A percentile compares a stretch with the other conserved stretches of the same genome.
phyloP scores from a whole-genome alignment of 2,113 vertebrate genomes.

The Pipa parva region DNA sequence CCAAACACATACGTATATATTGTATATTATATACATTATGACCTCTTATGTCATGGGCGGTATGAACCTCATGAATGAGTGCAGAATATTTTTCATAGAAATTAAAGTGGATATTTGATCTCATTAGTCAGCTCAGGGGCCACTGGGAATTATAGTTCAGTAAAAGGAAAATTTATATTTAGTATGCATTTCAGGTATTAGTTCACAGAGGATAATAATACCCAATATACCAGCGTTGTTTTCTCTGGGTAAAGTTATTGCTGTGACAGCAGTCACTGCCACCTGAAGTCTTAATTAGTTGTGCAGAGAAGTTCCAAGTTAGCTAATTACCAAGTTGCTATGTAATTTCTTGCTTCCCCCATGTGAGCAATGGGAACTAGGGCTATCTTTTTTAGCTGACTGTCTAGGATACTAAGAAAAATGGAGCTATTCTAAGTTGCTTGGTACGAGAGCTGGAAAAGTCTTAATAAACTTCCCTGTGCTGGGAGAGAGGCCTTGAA shows the following conservation, averaged over 20 bases:
- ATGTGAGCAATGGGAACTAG: slow-evolving; percentile 30
- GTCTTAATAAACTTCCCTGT: background rate
- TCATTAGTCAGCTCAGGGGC: background rate
- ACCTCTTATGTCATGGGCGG: no score
- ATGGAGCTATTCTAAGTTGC: background rate
- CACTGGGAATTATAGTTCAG: background rate
- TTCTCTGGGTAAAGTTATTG: slow-evolving; percentile 63
- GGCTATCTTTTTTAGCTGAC: slow-evolving; percentile 14
- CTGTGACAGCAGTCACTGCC: slow-evolving; percentile 66
- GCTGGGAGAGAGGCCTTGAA: background rate
- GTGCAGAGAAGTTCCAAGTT: slow-evolving; percentile 73
- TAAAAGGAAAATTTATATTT: no score
- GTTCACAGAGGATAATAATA: slow-evolving; percentile 63
- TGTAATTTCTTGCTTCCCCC: slow-evolving; percentile 65
- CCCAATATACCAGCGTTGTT: slow-evolving; percentile 64
- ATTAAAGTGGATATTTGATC: background rate
- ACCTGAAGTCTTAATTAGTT: slow-evolving; percentile 74
- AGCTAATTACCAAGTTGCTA: slow-evolving; percentile 76
- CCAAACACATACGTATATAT: no score
- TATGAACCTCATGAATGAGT: no score
- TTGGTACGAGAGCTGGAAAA: background rate
- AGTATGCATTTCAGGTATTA: background rate
- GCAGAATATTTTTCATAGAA: no score
- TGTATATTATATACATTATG: no score
- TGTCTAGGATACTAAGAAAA: slow-evolving; percentile 15